Percentiles rank a stretch among this genome's conserved stretches.
phyloP scores from a whole-genome alignment of 2,113 vertebrate genomes.

The Cyprinodon variegatus region DNA sequence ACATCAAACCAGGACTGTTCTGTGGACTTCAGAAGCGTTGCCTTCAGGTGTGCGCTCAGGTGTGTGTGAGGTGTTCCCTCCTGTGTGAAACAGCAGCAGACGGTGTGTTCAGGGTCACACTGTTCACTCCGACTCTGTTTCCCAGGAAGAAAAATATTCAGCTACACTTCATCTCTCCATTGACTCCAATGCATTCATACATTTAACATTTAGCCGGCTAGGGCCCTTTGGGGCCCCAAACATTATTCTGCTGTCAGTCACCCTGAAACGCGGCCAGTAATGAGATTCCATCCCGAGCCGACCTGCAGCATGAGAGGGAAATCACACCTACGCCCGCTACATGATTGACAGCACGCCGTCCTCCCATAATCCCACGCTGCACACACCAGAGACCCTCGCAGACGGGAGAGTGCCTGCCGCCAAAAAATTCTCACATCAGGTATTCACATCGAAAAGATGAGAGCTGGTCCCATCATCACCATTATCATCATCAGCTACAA shows the following conservation, averaged over 20 bases:
- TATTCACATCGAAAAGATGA: conserved; percentile 48
- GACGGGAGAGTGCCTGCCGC: conserved; percentile 24
- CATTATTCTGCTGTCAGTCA: conserved; percentile 71
- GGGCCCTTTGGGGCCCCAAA: conserved; percentile 46
- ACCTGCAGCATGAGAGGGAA: conserved; percentile 49
- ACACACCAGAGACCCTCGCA: conserved; percentile 51
- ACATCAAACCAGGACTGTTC: too few relatives aligned
- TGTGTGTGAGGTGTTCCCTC: neutral
- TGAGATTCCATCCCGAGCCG: conserved; percentile 61
- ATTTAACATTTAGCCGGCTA: conserved; percentile 63
- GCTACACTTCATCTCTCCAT: conserved; percentile 54
- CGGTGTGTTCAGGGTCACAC: conserved; percentile 53
- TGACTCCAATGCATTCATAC: conserved; percentile 58
- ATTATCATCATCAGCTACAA: conserved; percentile 27
- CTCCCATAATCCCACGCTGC: conserved; percentile 64
- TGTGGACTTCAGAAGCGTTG: too few relatives aligned
- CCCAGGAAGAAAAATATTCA: conserved; percentile 53
- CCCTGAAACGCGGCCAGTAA: conserved; percentile 50
- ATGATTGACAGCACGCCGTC: conserved; percentile 63
- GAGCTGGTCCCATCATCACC: conserved; percentile 23
- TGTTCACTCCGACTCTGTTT: conserved; percentile 33
- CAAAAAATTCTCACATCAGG: conserved; percentile 47
- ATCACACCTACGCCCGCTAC: conserved; percentile 54
- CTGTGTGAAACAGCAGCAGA: conserved; percentile 24
- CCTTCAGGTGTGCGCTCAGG: neutral